Evolutionary conservation across 2,113 vertebrate species (phyloP), one percentile per base, ranked within the genome.

Genomic region (Dipodomys spectabilis): DNA sequence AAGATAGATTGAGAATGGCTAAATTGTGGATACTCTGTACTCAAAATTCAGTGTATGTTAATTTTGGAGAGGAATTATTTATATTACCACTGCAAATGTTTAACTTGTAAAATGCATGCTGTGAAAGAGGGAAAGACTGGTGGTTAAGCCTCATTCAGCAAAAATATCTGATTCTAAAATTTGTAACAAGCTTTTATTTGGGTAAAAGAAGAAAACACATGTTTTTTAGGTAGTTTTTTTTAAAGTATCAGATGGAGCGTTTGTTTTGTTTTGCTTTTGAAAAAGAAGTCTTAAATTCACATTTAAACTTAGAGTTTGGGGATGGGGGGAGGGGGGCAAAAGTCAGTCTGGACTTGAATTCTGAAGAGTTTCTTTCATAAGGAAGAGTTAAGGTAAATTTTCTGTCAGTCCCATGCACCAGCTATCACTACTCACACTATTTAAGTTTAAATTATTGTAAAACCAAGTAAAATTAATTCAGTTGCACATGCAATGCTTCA

Each of bases 31-130:
- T 72, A 92, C 87, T 75, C 71, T 68, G 25, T 45, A 6, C 67
- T 91, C 25, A 68, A 57, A 75, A 80, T 85, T 90, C 72, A 6
- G 68, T 67, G 53, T 88, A 80, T 95, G 91, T 97, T 97, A 94
- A 92, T 94, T 96, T 94, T 96, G 90, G 96, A 96, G 32, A 95
- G 83, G 91, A 90, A 88, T 96, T 95, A 96, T 95, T 96, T 96
- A 96, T 71, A 82, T 95, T 97, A 93, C 82, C 92, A 77, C 82
- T 82, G 89, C 78, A 96, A 89, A 96, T 95, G 94, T 95, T 96
- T 97, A 91, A 77, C 82, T 95, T 95, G 85, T n/a, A 88, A 96
- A 93, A 97, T n/a, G 16, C 79, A 83, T 53, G 10, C 84, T 95
- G 85, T 93, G 80, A 60, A 89, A 94, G 74, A 82, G 82, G 75